Percentiles rank a stretch among this genome's conserved stretches.
These are phyloP conservation scores for Podocnemis expansa DNA, from an alignment of 2,113 vertebrate genomes.

Conservation along the genomic window DNA sequence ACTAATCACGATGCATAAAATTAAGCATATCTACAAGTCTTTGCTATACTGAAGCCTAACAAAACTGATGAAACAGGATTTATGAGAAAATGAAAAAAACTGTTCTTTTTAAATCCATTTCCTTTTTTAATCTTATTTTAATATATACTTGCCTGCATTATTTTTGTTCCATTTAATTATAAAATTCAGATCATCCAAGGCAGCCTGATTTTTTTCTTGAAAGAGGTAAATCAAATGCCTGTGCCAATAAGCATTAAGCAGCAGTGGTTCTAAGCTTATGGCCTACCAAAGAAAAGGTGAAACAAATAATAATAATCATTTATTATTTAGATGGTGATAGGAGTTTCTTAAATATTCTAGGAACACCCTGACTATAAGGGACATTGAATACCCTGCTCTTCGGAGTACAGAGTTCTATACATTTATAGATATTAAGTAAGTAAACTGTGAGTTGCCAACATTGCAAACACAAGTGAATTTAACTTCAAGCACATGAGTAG, in stretches of 20 bases:
- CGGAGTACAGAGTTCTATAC: neutral
- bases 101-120: too few species aligned
- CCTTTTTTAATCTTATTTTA: neutral
- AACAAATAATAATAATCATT: neutral
- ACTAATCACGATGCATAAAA: neutral
- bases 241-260: constrained; percentile 83
- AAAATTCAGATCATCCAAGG: constrained; percentile 80
- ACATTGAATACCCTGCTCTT: neutral
- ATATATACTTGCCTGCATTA: constrained; percentile 69
- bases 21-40: neutral
- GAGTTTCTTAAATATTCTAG: neutral
- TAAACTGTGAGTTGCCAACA: neutral
- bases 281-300: constrained; percentile 66
- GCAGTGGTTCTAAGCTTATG: constrained; percentile 76
- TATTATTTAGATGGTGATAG: neutral
- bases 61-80: neutral
- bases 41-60: neutral
- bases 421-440: neutral
- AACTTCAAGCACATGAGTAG: neutral
- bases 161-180: constrained; percentile 78
- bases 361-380: neutral
- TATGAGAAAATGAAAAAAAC: neutral
- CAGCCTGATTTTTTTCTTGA: constrained; percentile 73
- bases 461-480: neutral
- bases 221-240: constrained; percentile 82